Conservation (phyloP, 2,888 invertebrate genomes). For the Nezara viridula region DNA sequence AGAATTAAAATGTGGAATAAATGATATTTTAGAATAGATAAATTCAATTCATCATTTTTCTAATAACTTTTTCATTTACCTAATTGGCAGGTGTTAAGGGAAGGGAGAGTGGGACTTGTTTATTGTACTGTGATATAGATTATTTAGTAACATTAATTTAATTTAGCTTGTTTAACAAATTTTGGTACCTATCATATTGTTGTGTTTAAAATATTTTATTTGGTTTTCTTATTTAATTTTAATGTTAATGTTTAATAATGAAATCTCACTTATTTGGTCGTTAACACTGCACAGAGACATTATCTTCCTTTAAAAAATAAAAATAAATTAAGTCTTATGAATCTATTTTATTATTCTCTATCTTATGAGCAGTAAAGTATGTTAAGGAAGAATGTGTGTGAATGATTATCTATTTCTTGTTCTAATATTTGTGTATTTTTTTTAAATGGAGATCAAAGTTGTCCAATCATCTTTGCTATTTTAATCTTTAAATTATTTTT, state of each 20-base stretch:
- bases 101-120: constrained; percentile 1
- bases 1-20: neutral
- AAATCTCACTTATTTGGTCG: neutral
- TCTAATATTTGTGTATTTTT: neutral
- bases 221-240: no score
- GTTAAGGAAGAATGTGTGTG: neutral
- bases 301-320: neutral
- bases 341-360: neutral
- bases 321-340: neutral
- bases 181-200: neutral
- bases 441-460: neutral
- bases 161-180: neutral
- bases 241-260: no score
- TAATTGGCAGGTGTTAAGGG: neutral
- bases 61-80: neutral
- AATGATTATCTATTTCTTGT: neutral
- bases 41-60: neutral
- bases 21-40: neutral
- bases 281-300: neutral
- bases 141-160: neutral
- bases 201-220: neutral
- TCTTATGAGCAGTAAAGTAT: neutral
- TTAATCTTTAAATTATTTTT: neutral
- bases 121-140: neutral
- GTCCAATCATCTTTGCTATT: neutral